phyloP scores from a whole-genome alignment of 2,797 vertebrate genomes.

The Sebastes matsubarae region DNA sequence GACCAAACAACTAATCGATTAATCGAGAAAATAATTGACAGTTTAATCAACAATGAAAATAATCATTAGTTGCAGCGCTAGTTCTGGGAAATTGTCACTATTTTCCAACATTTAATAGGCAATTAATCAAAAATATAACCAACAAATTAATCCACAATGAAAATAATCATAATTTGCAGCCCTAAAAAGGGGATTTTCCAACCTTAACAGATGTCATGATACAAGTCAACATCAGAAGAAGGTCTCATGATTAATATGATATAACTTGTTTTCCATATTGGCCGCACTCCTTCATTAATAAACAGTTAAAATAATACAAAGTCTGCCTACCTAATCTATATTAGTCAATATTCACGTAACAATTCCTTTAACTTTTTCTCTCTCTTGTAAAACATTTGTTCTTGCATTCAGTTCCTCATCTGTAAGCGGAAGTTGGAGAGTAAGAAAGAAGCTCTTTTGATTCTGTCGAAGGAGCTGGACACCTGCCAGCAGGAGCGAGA shows the following conservation, averaged over 20 bases:
- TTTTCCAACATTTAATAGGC: neutral
- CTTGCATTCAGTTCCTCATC: constrained; percentile 86
- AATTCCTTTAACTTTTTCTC: neutral
- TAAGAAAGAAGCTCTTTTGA: constrained; percentile 96
- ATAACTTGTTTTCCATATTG: neutral
- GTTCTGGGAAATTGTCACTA: neutral
- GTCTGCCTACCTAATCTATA: neutral
- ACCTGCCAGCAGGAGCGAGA: constrained; percentile 97
- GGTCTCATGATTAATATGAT: neutral
- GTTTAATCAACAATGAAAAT: no score
- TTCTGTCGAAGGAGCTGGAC: constrained; percentile 97
- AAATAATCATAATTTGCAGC: neutral
- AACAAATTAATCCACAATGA: neutral
- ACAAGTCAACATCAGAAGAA: neutral
- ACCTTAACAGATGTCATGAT: neutral
- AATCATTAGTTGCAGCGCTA: no score
- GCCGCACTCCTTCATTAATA: neutral
- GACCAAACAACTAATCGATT: no score
- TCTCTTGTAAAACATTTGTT: neutral
- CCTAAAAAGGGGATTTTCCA: neutral
- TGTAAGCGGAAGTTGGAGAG: constrained; percentile 97
- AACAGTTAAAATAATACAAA: neutral
- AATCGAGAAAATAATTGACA: neutral
- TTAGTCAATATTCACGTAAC: neutral
- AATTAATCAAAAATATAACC: neutral